phyloP scores from a whole-genome alignment of 2,113 vertebrate species.

The Coryphaenoides rupestris region DNA sequence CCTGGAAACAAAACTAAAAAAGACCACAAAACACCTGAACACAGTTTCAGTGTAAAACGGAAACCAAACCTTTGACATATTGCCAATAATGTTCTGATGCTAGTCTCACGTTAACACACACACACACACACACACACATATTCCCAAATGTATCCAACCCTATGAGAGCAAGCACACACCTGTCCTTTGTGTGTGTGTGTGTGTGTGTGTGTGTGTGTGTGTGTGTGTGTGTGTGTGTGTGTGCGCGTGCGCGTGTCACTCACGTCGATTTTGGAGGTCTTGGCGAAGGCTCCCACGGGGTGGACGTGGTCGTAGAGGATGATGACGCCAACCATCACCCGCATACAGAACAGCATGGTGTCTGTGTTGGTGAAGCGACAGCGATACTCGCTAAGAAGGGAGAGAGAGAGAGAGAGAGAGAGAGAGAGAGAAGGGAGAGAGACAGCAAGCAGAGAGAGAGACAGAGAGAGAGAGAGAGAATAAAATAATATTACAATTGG shows the following conservation, averaged over 20 bases:
- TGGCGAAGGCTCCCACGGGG: slow-evolving; percentile 89
- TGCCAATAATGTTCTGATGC: no score
- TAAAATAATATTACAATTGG: not conserved
- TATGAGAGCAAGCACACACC: no score
- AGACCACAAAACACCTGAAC: no score
- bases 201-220: slow-evolving; percentile 7
- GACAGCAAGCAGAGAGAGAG: not conserved
- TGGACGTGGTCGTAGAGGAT: slow-evolving; percentile 94
- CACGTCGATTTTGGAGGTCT: slow-evolving; percentile 93
- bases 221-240: slow-evolving; percentile 6
- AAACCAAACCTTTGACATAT: no score
- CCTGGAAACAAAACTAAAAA: no score
- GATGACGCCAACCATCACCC: slow-evolving; percentile 93
- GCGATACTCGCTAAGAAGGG: slow-evolving; percentile 78
- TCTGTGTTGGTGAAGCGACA: slow-evolving; percentile 93
- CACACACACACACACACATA: not conserved
- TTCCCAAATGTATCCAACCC: not conserved
- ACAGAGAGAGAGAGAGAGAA: not conserved
- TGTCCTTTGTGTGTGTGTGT: slow-evolving; percentile 3
- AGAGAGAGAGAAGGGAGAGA: not conserved
- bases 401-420: not conserved
- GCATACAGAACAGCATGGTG: slow-evolving; percentile 92
- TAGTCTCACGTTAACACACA: no score
- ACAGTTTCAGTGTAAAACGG: no score
- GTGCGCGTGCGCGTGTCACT: slow-evolving; percentile 45